These are phyloP conservation scores for Xyrauchen texanus DNA, from an alignment of 2,113 vertebrate genomes.

Conservation along the genomic window DNA sequence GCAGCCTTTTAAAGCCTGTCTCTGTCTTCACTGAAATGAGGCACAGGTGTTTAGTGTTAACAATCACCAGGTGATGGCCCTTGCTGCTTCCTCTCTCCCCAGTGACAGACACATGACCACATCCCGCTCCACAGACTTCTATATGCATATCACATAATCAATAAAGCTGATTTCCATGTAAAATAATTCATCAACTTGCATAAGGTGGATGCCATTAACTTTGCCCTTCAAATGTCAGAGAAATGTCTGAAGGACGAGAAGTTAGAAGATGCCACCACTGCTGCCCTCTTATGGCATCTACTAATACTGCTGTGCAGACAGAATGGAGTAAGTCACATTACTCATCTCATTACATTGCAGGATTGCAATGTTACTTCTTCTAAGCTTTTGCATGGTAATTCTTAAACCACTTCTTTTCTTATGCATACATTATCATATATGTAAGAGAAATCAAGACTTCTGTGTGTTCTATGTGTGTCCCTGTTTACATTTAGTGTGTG, in stretches of 20 bases:
- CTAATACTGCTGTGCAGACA: slow-evolving; percentile 87
- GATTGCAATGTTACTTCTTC: not conserved
- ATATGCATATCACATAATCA: too few species aligned
- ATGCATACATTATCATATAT: too few species aligned
- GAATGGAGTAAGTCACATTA: slow-evolving; percentile 79
- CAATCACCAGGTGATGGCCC: too few species aligned
- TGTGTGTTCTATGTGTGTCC: too few species aligned
- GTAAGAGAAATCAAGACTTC: too few species aligned
- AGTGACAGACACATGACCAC: too few species aligned
- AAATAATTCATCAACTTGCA: slow-evolving; percentile 69
- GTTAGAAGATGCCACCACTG: slow-evolving; percentile 72
- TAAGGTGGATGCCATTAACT: slow-evolving; percentile 86
- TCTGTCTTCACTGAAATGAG: too few species aligned
- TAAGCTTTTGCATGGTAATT: not conserved
- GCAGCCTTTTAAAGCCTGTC: too few species aligned
- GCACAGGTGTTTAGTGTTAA: too few species aligned
- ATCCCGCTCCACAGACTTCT: too few species aligned
- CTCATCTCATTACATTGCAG: not conserved
- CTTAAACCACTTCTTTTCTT: not conserved
- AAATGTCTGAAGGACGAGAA: slow-evolving; percentile 68
- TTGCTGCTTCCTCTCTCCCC: too few species aligned
- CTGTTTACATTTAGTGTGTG: slow-evolving; percentile 9
- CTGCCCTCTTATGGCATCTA: slow-evolving; percentile 86
- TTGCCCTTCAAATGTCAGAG: slow-evolving; percentile 83
- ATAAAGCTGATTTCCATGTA: too few species aligned